phyloP scores from a whole-genome alignment of 2,797 vertebrate species.

The Picus viridis region DNA sequence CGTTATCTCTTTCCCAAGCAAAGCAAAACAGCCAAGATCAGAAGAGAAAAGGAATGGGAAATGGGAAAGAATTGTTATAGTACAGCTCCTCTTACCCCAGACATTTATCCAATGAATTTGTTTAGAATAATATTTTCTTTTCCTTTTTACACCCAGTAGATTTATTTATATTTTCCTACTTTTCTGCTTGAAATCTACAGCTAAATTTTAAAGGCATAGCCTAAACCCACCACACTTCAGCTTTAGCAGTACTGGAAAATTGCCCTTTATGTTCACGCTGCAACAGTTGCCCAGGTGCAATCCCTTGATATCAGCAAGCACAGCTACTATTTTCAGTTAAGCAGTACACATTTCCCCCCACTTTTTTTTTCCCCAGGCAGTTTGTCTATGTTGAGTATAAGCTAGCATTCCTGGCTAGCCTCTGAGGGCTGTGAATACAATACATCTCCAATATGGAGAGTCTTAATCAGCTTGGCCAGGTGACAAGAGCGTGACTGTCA shows the following conservation, averaged over 20 bases:
- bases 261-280: not conserved
- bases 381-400: not conserved
- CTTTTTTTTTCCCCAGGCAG: not conserved
- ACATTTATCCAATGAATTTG: too few relatives aligned
- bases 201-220: too few relatives aligned
- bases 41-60: too few relatives aligned
- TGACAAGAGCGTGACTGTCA: slow-evolving; percentile 11
- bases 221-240: too few relatives aligned
- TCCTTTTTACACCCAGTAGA: too few relatives aligned
- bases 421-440: not conserved
- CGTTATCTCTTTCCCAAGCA: too few relatives aligned
- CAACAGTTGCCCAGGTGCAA: not conserved
- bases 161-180: too few relatives aligned
- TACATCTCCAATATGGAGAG: not conserved
- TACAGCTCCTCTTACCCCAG: too few relatives aligned
- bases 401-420: not conserved
- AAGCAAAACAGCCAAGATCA: too few relatives aligned
- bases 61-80: too few relatives aligned
- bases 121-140: too few relatives aligned
- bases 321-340: not conserved
- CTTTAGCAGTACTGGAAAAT: not conserved
- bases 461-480: slow-evolving; percentile 32
- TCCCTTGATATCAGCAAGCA: not conserved
- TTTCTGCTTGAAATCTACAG: too few relatives aligned
- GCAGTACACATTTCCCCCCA: not conserved